These are phyloP conservation scores for Epinotia brunnichana DNA, from an alignment of 2,888 invertebrate genomes.

Conservation along the genomic window DNA sequence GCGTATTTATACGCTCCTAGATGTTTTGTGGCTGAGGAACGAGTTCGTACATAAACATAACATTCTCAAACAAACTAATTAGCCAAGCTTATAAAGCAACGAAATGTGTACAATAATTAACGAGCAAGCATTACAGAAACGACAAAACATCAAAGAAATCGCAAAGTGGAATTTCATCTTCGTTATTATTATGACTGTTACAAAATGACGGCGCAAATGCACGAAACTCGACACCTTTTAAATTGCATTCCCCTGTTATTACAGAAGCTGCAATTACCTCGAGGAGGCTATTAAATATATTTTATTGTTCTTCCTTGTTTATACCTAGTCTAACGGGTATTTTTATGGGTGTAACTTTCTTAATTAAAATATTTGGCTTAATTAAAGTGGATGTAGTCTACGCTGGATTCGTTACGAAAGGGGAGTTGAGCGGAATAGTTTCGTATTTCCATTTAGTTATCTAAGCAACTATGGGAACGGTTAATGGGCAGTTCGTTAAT, in stretches of 20 bases:
- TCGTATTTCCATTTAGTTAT: conserved; percentile 35
- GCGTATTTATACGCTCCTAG: background rate
- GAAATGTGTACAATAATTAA: conserved; percentile 26
- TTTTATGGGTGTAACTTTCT: conserved; percentile 67
- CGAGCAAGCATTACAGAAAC: conserved; percentile 15
- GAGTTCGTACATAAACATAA: conserved; percentile 5
- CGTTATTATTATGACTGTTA: conserved; percentile 9
- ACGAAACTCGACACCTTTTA: conserved; percentile 52
- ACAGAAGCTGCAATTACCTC: conserved; percentile 64
- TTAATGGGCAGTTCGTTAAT: conserved; percentile 19
- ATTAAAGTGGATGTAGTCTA: conserved; percentile 62
- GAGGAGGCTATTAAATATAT: conserved; percentile 67
- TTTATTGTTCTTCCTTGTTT: conserved; percentile 67
- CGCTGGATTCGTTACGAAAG: conserved; percentile 23
- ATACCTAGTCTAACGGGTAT: conserved; percentile 53
- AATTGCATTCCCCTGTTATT: conserved; percentile 69
- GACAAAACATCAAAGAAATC: conserved; percentile 19
- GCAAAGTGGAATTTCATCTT: conserved; percentile 7
- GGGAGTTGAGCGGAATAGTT: conserved; percentile 35
- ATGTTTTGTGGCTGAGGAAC: background rate
- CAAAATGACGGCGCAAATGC: conserved; percentile 50
- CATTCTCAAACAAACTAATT: conserved; percentile 18
- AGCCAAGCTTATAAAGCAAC: conserved; percentile 10
- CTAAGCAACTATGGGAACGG: conserved; percentile 22
- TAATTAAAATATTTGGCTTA: conserved; percentile 73